A percentile compares a stretch with the other conserved stretches of the same genome.
These are phyloP conservation scores for Acrossocheilus wenchowensis DNA, from an alignment of 2,797 vertebrate species.

Conservation along the genomic window DNA sequence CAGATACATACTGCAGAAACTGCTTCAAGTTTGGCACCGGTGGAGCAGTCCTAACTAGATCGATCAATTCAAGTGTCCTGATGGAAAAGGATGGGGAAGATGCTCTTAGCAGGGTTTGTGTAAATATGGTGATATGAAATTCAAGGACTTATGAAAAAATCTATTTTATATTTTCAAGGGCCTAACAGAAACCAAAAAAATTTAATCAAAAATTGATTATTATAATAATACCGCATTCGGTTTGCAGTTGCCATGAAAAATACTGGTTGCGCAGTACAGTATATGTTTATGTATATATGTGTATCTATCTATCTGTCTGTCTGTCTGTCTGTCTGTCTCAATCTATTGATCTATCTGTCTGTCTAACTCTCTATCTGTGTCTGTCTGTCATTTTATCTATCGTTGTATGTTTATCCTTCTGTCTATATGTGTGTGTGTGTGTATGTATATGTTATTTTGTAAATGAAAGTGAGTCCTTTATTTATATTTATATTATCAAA, in stretches of 20 bases:
- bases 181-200: not conserved
- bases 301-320: not conserved
- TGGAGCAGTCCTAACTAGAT: slow-evolving; percentile 1
- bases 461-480: too few species aligned
- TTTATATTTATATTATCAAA: too few species aligned
- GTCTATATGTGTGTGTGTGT: too few species aligned
- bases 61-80: slow-evolving; percentile 22
- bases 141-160: slow-evolving; percentile 16
- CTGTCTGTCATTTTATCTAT: too few species aligned
- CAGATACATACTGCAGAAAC: not conserved
- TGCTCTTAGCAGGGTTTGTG: slow-evolving; percentile 3
- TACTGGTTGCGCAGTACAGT: not conserved
- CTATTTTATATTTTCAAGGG: slow-evolving; percentile 30
- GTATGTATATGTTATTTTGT: not conserved
- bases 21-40: not conserved
- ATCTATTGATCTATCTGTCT: too few species aligned
- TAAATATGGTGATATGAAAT: slow-evolving; percentile 28
- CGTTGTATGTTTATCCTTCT: too few species aligned
- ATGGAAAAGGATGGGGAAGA: slow-evolving; percentile 11
- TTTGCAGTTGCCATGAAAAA: slow-evolving; percentile 20
- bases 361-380: too few species aligned
- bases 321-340: too few species aligned
- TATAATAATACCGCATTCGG: not conserved
- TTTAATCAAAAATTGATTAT: slow-evolving; percentile 24
- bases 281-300: not conserved